phyloP scores from a whole-genome alignment of 2,888 invertebrate species.

The Asteroscopus sphinx region DNA sequence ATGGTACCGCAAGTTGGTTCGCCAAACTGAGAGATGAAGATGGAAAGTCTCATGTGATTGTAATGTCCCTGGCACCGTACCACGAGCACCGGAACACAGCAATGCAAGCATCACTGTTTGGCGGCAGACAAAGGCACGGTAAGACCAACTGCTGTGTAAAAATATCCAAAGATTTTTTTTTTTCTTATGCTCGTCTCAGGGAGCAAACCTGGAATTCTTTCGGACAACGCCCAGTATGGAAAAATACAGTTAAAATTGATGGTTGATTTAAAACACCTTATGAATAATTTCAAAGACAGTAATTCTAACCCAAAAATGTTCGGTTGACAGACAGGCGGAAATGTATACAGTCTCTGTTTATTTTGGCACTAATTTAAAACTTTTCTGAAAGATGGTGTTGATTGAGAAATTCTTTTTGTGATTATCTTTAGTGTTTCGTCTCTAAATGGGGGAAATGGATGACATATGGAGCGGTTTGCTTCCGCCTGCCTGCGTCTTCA shows the following conservation, averaged over 20 bases:
- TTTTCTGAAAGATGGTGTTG: slow-evolving; percentile 24
- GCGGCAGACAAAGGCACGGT: too few species aligned
- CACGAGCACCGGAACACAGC: too few species aligned
- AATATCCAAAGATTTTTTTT: too few species aligned
- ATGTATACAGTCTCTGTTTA: slow-evolving; percentile 32
- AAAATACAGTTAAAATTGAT: slow-evolving; percentile 18
- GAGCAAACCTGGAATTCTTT: too few species aligned
- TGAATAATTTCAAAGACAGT: not conserved
- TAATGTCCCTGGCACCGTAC: too few species aligned
- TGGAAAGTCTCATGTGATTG: too few species aligned
- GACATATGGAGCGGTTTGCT: slow-evolving; percentile 2
- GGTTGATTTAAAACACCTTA: not conserved
- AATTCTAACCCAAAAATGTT: slow-evolving; percentile 14
- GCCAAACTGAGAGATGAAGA: too few species aligned
- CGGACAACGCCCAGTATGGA: not conserved
- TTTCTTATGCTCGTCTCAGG: too few species aligned
- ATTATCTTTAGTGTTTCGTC: slow-evolving; percentile 14
- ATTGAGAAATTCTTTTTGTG: slow-evolving; percentile 41
- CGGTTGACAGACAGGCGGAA: slow-evolving; percentile 48
- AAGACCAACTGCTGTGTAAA: too few species aligned
- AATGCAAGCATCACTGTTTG: too few species aligned
- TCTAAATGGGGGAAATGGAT: not conserved
- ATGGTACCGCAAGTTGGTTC: too few species aligned
- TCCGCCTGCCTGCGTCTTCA: not conserved
- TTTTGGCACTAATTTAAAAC: slow-evolving; percentile 45